Evolutionary conservation across 2,888 invertebrate genomes (phyloP), one percentile per base, ranked within the genome.

Genomic region (Drosophila crucigera): DNA sequence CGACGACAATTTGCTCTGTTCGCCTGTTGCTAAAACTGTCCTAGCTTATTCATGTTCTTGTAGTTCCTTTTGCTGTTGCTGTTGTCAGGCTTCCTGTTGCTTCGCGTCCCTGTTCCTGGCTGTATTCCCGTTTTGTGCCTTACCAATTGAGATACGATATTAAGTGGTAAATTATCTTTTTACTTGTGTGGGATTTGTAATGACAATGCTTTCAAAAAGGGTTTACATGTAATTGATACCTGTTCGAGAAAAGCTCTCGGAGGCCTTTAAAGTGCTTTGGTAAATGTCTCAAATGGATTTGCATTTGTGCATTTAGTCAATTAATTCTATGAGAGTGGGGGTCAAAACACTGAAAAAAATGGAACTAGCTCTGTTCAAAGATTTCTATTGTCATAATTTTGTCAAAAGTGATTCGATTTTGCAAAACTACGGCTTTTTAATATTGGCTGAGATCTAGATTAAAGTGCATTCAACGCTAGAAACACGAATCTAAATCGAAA

Each of bases 131-230:
- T 31, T 76, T 67, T 67, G 67, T 52, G 69, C 50, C 69, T 74
- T 69, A 67, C 62, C 79, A 56, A 30, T 53, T 62, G 78, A 82
- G 80, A 61, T 68, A 68, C 63, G 33, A 69, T 73, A 74, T 80
- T 86, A 86, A 85, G 89, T 89, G 86, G 82, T 73, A 76, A 82
- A 84, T 84, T 86, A 83, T 85, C 78, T 70, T 68, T 62, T 50
- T 54, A 59, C 69, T 64, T 73, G 61, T 64, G 50, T 64, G 73
- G 65, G 60, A 61, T 54, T 58, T 66, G 62, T 60, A 54, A 28
- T 65, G 52, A 41, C 33, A 56, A 53, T 64, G 74, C 63, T 62
- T 56, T 58, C 22, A 58, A 83, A 89, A 85, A 80, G 82, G 82
- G 76, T 82, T 88, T 86, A 72, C 73, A 43, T 86, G 85, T 82